A percentile compares a stretch with the other conserved stretches of the same genome.
phyloP scores from a whole-genome alignment of 2,113 vertebrate species.

The Dryoscopus gambensis region DNA sequence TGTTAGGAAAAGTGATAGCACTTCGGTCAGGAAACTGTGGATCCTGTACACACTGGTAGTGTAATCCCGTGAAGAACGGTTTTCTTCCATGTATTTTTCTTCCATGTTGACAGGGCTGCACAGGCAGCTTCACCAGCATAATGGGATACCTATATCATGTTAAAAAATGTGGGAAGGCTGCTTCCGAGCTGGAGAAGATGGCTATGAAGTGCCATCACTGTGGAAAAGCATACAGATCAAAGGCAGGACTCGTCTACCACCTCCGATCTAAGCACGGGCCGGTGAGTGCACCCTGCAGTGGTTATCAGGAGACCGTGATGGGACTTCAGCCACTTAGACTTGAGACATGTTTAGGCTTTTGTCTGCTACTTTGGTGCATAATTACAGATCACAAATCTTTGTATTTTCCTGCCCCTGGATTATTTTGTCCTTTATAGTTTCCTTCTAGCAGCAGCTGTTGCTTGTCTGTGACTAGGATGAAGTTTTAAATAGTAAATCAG shows the following conservation, averaged over 20 bases:
- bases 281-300: constrained; percentile 72
- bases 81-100: neutral
- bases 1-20: neutral
- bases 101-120: constrained; percentile 80
- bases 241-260: constrained; percentile 91
- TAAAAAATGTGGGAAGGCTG: constrained; percentile 91
- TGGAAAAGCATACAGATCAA: constrained; percentile 87
- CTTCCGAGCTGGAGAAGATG: constrained; percentile 89
- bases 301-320: accelerated
- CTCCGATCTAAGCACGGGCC: constrained; percentile 88
- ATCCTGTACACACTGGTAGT: neutral
- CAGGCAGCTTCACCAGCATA: constrained; percentile 89
- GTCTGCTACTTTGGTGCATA: neutral
- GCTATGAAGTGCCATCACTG: constrained; percentile 89
- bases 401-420: neutral
- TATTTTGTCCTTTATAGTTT: neutral
- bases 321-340: neutral
- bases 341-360: accelerated
- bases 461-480: neutral
- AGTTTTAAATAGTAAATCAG: neutral
- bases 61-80: neutral
- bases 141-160: constrained; percentile 93
- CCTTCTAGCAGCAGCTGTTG: neutral
- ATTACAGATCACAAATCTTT: neutral
- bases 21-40: neutral